Conservation (phyloP, 2,113 vertebrate species). For the Leiothrix lutea region DNA sequence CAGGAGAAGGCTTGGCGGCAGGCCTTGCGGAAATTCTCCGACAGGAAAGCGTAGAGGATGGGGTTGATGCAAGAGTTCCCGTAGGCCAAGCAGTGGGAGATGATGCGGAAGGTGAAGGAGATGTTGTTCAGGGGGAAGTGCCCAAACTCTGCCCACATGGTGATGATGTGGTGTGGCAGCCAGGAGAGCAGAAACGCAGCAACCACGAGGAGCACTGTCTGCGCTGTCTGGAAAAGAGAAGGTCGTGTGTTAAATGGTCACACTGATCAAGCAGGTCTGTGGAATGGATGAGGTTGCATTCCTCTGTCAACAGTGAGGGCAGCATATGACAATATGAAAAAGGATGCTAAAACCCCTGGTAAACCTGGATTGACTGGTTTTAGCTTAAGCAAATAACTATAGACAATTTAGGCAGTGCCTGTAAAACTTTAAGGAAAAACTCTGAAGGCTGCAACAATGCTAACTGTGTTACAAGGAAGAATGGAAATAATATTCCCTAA, state of each 20-base stretch:
- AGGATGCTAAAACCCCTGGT: neutral
- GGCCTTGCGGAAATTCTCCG: slow-evolving; percentile 82
- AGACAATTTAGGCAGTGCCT: neutral
- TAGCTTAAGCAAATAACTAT: neutral
- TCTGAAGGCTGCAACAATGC: neutral
- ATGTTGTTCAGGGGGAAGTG: slow-evolving; percentile 76
- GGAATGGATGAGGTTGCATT: neutral
- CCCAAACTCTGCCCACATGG: slow-evolving; percentile 85
- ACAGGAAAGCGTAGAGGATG: slow-evolving; percentile 84
- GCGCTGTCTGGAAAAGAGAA: slow-evolving; percentile 72
- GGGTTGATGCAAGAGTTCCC: slow-evolving; percentile 86
- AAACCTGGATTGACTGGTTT: neutral
- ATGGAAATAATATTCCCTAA: neutral
- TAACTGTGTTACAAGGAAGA: neutral
- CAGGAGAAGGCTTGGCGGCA: slow-evolving; percentile 75
- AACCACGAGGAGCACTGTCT: slow-evolving; percentile 80
- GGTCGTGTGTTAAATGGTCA: fast-evolving
- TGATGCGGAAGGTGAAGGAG: slow-evolving; percentile 81
- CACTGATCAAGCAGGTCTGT: neutral
- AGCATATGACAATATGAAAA: neutral
- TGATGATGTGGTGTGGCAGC: slow-evolving; percentile 85
- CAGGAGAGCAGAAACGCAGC: slow-evolving; percentile 81
- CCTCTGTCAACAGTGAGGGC: neutral
- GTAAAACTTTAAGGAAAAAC: neutral
- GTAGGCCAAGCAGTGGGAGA: slow-evolving; percentile 81